Base-by-base conservation (phyloP, 2,888 invertebrate genomes). In the Dynastes hyllus region DNA sequence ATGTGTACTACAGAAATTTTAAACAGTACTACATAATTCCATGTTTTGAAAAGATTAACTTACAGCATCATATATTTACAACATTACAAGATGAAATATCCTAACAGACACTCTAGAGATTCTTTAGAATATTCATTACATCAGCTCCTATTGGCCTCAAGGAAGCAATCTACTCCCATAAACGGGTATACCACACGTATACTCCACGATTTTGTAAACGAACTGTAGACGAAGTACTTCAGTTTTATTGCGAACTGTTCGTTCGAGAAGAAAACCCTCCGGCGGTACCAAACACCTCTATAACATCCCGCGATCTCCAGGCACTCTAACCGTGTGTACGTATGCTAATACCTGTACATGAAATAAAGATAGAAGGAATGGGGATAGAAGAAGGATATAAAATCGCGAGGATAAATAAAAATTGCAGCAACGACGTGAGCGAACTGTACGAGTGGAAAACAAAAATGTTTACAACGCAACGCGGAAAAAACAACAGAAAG, bases 391-490 rank as follows among this genome's bases (percentile, higher is more conserved):
- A 53, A 5, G 27, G 67, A 50, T 22, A 37, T 40, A 69, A 69
- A 69, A 51, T 67, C 45, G 66, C 45, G 58, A 16, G 63, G 51
- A 76, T 65, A 65, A 76, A 76, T 76, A 65, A 76, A 76, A 65
- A 76, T 76, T 63, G 76, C 63, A 50, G 51, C 16, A 65, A 65
- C 51, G 69, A 69, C 29, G 22, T n/a, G 40, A 51, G 32, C 45
- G 22, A 76, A 65, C 63, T 65, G 50, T 65, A n/a, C 77, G 22
- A 5, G 22, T 22, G 29, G 32, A 53, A 69, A 77, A 69, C 63
- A 32, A 69, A 51, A 69, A 69, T 50, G 29, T 66, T 66, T 22
- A 66, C 66, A 16, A 66, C 66, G 16, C 55, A 16, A 55, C 45
- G 55, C 13, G n/a, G 22, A 55, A 6, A 22, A 2, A 55, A 22